A percentile compares a stretch with the other conserved stretches of the same genome.
Conservation (phyloP, 2,113 vertebrate genomes). For the Leptosomus discolor region DNA sequence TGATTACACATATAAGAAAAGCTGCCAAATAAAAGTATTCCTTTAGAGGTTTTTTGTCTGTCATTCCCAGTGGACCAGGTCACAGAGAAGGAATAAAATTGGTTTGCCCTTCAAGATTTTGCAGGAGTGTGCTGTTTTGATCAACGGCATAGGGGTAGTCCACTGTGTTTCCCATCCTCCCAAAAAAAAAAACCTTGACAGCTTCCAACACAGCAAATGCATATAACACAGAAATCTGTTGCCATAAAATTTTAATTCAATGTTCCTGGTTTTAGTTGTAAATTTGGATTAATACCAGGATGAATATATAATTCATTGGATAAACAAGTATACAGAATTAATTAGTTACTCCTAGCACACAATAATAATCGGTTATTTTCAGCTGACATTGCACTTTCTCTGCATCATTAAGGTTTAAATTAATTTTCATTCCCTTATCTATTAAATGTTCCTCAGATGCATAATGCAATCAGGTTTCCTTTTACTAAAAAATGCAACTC, state of each 20-base stretch:
- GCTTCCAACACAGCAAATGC: neutral
- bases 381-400: neutral
- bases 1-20: neutral
- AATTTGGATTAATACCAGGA: neutral
- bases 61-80: neutral
- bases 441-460: neutral
- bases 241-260: neutral
- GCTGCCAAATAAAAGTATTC: neutral
- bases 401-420: neutral
- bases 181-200: accelerated
- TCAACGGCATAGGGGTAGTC: neutral
- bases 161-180: neutral
- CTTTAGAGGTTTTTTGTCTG: neutral
- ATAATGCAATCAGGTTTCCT: neutral
- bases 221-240: neutral
- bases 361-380: neutral
- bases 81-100: neutral
- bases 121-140: neutral
- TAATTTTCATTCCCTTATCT: neutral
- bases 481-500: neutral
- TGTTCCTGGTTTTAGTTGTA: neutral
- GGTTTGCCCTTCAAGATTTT: neutral
- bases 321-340: neutral
- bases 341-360: neutral
- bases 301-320: neutral